Conservation (phyloP, 2,113 vertebrate genomes). For the Ochotona curzoniae region DNA sequence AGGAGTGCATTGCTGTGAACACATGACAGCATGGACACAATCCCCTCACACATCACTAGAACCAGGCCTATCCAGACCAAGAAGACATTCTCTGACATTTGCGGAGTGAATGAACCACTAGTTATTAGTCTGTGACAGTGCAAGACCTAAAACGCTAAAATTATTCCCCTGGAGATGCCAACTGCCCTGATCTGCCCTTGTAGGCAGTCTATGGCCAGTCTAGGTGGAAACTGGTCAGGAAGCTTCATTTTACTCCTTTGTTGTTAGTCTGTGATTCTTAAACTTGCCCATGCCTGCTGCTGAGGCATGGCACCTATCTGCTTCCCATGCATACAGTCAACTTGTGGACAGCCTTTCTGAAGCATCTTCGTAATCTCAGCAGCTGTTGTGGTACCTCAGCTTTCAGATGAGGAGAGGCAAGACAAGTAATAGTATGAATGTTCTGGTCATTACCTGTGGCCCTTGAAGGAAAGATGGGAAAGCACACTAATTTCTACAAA, state of each 20-base stretch:
- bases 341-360: not conserved
- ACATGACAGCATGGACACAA: not conserved
- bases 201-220: no score
- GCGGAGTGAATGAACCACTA: not conserved
- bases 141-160: not conserved
- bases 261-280: not conserved
- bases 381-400: not conserved
- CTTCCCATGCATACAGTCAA: not conserved
- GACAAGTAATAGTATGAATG: not conserved
- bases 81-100: not conserved
- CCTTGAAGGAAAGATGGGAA: constrained; percentile 26
- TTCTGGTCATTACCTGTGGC: not conserved
- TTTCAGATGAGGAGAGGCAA: not conserved
- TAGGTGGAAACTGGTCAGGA: not conserved
- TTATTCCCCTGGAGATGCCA: not conserved
- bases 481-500: not conserved
- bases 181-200: not conserved
- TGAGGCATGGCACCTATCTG: not conserved
- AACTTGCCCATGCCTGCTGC: not conserved
- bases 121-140: not conserved
- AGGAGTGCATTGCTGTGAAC: not conserved
- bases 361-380: not conserved
- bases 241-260: not conserved
- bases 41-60: not conserved
- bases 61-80: not conserved